These are phyloP conservation scores for Pseudocheirus occidentalis DNA, from an alignment of 2,797 vertebrate species.

Conservation along the genomic window DNA sequence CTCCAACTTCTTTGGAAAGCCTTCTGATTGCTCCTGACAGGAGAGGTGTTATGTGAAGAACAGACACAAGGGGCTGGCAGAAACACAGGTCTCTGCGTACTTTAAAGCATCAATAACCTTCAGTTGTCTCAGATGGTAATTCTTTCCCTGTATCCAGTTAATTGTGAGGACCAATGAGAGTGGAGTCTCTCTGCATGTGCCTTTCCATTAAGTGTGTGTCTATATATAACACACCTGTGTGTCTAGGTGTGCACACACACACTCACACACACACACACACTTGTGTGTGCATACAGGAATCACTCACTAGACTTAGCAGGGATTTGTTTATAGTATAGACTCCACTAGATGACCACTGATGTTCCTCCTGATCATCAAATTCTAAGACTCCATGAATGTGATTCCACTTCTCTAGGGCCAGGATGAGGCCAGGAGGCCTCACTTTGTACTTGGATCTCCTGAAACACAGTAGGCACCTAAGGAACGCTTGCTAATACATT, in stretches of 20 bases:
- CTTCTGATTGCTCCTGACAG: conserved; percentile 14
- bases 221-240: neutral
- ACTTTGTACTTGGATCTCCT: neutral
- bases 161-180: conserved; percentile 11
- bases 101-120: conserved; percentile 81
- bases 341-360: neutral
- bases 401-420: neutral
- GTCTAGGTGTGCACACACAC: too few species aligned
- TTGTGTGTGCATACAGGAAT: neutral
- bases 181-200: neutral
- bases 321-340: neutral
- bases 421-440: too few species aligned
- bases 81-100: conserved; percentile 58
- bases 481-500: neutral
- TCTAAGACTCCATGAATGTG: neutral
- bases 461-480: neutral
- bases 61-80: conserved; percentile 8
- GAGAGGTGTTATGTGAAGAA: neutral
- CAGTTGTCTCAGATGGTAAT: conserved; percentile 78
- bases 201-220: too few species aligned
- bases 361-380: neutral
- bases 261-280: too few species aligned
- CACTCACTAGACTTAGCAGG: neutral
- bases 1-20: conserved; percentile 50
- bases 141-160: conserved; percentile 75